Base-by-base conservation (phyloP, 2,113 vertebrate genomes). In the Dasypus novemcinctus region DNA sequence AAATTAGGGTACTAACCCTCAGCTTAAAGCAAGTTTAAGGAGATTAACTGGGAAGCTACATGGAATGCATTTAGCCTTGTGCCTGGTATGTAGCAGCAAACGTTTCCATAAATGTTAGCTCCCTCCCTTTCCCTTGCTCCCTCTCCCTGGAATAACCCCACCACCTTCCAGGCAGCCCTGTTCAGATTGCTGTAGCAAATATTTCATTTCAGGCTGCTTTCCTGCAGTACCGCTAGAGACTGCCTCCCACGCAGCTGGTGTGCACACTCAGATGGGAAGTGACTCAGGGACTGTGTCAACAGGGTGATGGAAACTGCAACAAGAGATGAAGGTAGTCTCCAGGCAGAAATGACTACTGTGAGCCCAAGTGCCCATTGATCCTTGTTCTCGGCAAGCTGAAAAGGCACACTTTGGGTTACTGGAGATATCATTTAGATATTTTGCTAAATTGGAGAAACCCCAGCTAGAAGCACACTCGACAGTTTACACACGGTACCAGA, bases 141-240 rank as follows among this genome's bases (percentile, higher is more conserved):
- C 31, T 87, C 41, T 94, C 46, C 31, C 25, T 21, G 8, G 15
- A 10, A 69, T 85, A 33, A 15, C 59, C 27, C 46, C 7, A 12
- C 59, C 25, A 46, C 59, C 68, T 90, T 93, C 36, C 61, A 69
- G 57, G 76, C 27, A 95, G 54, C 82, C 87, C 61, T 59, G 81
- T 92, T 97, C 66, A 87, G 81, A 88, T 46, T 69, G 38, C 91
- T 79, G 43, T 68, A 91, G 95, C 85, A 88, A 95, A 92, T 94
- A 95, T 95, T 96, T 96, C 87, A 90, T 95, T 96, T 95, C 57
- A 71, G 94, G 36, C 66, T 96, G 66, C 92, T 93, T 94, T 95
- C 78, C n/a, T n/a, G 90, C 81, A 69, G 94, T n/a, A 92, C 68
- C 88, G 95, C 91, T 79, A 83, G 93, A 97, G 91, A 91, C 57